phyloP scores from a whole-genome alignment of 2,113 vertebrate genomes.

The Mionectes macconnelli region DNA sequence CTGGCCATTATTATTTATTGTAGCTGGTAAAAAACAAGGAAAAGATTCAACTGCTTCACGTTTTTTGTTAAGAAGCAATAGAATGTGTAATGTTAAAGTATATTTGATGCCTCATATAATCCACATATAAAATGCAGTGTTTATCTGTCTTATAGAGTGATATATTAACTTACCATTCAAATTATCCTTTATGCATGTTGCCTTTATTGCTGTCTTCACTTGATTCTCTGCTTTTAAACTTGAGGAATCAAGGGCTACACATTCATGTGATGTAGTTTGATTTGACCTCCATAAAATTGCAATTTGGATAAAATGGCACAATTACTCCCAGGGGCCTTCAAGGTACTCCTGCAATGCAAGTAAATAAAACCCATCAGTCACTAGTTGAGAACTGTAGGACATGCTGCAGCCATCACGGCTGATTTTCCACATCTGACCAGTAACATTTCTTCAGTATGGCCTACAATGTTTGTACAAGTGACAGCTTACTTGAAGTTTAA shows the following conservation, averaged over 20 bases:
- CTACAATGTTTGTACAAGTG: not conserved
- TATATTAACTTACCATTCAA: not conserved
- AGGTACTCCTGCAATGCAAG: conserved; percentile 2
- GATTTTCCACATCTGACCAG: not conserved
- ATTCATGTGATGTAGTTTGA: not conserved
- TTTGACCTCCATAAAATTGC: not conserved
- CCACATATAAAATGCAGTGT: not conserved
- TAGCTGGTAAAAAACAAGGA: not conserved
- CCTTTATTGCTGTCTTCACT: not conserved
- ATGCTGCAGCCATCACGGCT: not conserved
- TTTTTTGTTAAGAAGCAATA: not conserved
- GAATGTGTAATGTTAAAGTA: not conserved
- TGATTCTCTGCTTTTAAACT: not conserved
- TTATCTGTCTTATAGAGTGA: not conserved
- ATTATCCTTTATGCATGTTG: not conserved
- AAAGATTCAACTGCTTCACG: not conserved
- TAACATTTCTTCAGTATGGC: not conserved
- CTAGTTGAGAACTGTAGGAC: not conserved
- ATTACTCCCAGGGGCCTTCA: not conserved
- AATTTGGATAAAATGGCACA: not conserved
- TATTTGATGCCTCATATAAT: not conserved
- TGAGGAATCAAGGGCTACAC: not conserved
- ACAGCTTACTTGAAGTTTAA: not conserved
- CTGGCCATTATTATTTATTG: no score
- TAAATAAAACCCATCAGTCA: not conserved